Base-by-base conservation (phyloP, 2,888 invertebrate genomes). In the Luperina testacea region DNA sequence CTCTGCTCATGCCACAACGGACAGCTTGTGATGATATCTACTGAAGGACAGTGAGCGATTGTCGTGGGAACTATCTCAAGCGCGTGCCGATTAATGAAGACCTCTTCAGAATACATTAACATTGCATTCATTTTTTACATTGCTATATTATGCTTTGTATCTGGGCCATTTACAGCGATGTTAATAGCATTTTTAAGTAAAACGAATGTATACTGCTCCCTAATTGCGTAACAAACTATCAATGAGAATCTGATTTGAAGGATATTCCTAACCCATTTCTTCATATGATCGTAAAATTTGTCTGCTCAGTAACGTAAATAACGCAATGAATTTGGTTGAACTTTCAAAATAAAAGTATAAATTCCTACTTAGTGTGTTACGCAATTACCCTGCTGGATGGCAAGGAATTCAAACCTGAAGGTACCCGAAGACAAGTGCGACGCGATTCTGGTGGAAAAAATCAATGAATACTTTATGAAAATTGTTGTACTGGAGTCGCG, bases 31-130 rank as follows among this genome's bases (percentile, higher is more conserved):
- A 42, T 57, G 51, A 75, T 78, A 82, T 67, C 59, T 61, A 20
- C 38, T 27, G 45, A 69, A 71, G 77, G n/a, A 87, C 78, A 87
- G 77, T 65, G 32, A 20, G n/a, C 7, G 75, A 81, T 84, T 87
- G 88, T 80, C 69, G 68, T 84, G 80, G n/a, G 86, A 76, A 75
- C 64, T 64, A 64, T 72, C 71, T 51, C 24, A 13, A 67, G 65
- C 72, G 71, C 81, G 77, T 85, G 83, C 72, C 57, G 13, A 51
- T 32, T 32, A 45, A 72, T 72, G 59, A 45, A 24, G 72, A 57
- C 32, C 61, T 17, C 11, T 67, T 42, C 15, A 72, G 69, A 61
- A 67, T 71, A 13, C 57, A 42, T 72, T 27, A 65, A n/a, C n/a
- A n/a, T n/a, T n/a, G n/a, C n/a, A n/a, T n/a, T n/a, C n/a, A n/a